Base-by-base conservation (phyloP, 2,113 vertebrate genomes). In the Eurypyga helias region DNA sequence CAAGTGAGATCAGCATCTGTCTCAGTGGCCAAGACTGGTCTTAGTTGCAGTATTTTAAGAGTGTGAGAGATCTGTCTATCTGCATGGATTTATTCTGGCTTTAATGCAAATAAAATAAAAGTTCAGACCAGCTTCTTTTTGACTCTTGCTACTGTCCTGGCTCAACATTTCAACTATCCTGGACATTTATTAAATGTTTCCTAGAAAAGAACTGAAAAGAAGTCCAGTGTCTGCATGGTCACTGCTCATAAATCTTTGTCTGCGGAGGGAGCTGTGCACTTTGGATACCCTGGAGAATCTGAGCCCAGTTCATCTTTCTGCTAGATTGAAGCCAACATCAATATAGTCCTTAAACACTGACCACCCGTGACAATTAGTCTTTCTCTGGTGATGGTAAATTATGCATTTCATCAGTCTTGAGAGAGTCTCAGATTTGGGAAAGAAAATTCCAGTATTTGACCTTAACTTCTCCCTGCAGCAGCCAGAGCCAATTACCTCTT, bases 371-470 rank as follows among this genome's bases (percentile, higher is more conserved):
- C 52, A 28, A 80, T 75, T 58, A 80, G 54, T 62, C 43, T 64
- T 86, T 89, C 25, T 86, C 34, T 61, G 48, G 18, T 51, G 38
- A 45, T 25, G 18, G 38, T 87, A 61, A 93, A 87, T 95, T 84
- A 91, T 79, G 54, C 36, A 93, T 95, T 94, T 96, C 78, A 91
- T 95, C 67, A 76, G 13, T 69, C 66, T 67, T 0, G 0, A 79
- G 65, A 75, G 19, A 75, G 51, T 85, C 69, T 95, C 54, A 62
- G 26, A 69, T 70, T 80, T 70, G 43, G 38, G 71, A 73, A 58
- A 82, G 62, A 48, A 96, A 88, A 89, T 70, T 61, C 82, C 49
- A 69, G n/a, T 6, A 41, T 94, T 91, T 92, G 62, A 84, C 77
- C 70, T 91, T 62, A 85, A 52, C 41, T 85, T 89, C 64, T 72